These are phyloP conservation scores for Dolichoris vasculosae DNA, from an alignment of 1,140 invertebrate species.

Conservation along the genomic window DNA sequence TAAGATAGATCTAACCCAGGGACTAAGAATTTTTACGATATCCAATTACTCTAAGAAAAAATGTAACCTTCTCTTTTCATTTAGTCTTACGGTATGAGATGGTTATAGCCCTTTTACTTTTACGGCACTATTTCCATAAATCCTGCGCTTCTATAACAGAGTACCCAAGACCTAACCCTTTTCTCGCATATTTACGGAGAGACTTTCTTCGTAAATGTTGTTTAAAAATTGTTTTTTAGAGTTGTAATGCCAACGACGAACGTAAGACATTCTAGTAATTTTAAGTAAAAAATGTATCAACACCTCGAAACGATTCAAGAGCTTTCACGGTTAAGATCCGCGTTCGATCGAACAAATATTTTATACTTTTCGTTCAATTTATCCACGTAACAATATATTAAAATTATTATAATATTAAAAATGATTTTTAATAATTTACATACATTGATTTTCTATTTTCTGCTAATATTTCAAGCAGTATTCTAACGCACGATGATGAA, in stretches of 20 bases:
- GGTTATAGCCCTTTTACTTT: constrained; percentile 30
- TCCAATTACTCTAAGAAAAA: constrained; percentile 1
- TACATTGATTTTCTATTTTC: too few species aligned
- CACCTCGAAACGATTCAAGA: neutral
- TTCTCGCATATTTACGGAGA: neutral
- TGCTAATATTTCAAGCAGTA: too few species aligned
- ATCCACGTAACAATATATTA: too few species aligned
- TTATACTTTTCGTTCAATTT: too few species aligned
- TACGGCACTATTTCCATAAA: constrained; percentile 9
- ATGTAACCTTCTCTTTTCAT: neutral
- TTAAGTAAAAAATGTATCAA: neutral
- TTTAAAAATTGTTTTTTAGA: neutral
- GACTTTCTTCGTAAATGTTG: neutral
- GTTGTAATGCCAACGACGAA: neutral
- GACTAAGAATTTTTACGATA: neutral
- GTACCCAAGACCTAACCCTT: neutral
- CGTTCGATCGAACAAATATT: too few species aligned
- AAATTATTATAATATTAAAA: too few species aligned
- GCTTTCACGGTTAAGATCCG: too few species aligned
- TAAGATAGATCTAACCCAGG: neutral
- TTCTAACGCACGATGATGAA: too few species aligned
- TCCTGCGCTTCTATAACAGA: neutral
- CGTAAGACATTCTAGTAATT: neutral
- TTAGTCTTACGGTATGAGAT: neutral
- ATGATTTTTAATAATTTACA: too few species aligned